phyloP scores from a whole-genome alignment of 2,888 invertebrate species.

The Dasypolia templi region DNA sequence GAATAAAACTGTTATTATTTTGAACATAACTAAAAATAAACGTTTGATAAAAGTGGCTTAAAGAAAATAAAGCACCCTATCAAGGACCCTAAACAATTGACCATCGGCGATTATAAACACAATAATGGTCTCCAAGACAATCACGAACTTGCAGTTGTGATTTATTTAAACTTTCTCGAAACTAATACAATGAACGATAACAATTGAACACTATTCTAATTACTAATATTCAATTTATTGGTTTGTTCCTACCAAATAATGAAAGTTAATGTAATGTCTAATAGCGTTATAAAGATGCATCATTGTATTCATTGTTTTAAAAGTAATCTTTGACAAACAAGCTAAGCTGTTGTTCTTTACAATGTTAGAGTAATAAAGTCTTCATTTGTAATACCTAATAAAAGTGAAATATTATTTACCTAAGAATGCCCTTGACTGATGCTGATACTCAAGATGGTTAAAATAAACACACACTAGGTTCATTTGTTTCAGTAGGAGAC shows the following conservation, averaged over 20 bases:
- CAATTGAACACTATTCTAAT: constrained; percentile 28
- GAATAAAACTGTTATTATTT: neutral
- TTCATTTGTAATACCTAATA: neutral
- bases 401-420: neutral
- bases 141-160: constrained; percentile 50
- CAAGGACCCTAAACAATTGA: constrained; percentile 54
- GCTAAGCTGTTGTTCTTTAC: constrained; percentile 4
- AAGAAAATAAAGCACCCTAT: constrained; percentile 30
- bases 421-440: neutral
- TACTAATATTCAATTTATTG: constrained; percentile 22
- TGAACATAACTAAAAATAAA: constrained; percentile 3
- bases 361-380: constrained; percentile 12
- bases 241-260: constrained; percentile 6
- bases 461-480: too few relatives aligned
- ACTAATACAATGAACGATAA: constrained; percentile 41
- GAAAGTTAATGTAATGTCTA: constrained; percentile 26
- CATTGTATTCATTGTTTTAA: constrained; percentile 3
- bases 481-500: neutral
- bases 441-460: too few relatives aligned
- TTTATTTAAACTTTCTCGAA: constrained; percentile 58
- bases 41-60: constrained; percentile 14
- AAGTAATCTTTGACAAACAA: neutral
- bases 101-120: constrained; percentile 51
- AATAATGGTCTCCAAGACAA: constrained; percentile 36
- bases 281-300: neutral